phyloP scores from a whole-genome alignment of 1,140 invertebrate genomes.

The Bombus ignitus region DNA sequence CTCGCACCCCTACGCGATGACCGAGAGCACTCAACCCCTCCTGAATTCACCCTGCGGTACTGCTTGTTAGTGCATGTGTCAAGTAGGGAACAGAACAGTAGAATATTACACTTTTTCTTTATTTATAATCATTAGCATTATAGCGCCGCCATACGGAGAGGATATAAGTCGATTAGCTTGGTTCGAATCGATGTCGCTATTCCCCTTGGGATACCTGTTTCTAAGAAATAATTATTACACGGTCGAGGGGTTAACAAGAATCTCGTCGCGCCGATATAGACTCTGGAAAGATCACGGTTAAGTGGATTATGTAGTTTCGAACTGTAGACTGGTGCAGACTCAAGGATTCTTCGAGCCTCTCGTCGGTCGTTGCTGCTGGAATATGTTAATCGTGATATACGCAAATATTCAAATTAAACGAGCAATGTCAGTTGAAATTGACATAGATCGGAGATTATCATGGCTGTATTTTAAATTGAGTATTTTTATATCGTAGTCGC shows the following conservation, averaged over 20 bases:
- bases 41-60: slow-evolving; percentile 81
- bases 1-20: slow-evolving; percentile 79
- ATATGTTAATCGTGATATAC: not conserved
- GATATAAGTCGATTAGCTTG: not conserved
- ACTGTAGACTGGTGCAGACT: not conserved
- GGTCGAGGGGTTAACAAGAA: not conserved
- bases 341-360: slow-evolving; percentile 1
- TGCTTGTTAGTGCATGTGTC: slow-evolving; percentile 79
- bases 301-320: not conserved
- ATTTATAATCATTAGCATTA: slow-evolving; percentile 44
- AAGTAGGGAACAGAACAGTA: slow-evolving; percentile 67
- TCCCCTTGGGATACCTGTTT: not conserved
- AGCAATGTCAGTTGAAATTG: not conserved
- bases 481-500: not conserved
- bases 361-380: not conserved
- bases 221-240: not conserved
- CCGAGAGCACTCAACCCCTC: slow-evolving; percentile 79
- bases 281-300: slow-evolving; percentile 7
- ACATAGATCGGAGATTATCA: not conserved
- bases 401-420: not conserved
- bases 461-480: not conserved
- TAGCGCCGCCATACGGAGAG: not conserved
- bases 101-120: slow-evolving; percentile 65
- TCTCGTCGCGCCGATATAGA: not conserved
- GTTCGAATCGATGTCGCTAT: not conserved